phyloP scores from a whole-genome alignment of 1,140 invertebrate species.

The Drosophila jambulina region DNA sequence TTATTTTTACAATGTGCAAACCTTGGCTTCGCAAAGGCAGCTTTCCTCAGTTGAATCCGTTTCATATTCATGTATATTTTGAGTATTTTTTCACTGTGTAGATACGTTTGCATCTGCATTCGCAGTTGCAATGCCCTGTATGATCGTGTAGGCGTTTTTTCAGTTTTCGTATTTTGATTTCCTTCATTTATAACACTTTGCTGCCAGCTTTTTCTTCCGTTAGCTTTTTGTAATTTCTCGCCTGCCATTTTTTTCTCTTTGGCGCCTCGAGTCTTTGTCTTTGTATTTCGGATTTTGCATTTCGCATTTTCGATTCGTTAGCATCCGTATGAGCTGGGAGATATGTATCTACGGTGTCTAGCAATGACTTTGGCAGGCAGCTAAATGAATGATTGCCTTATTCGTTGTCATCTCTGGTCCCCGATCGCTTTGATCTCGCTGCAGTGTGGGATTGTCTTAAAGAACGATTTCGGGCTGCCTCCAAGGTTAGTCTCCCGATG shows the following conservation, averaged over 20 bases:
- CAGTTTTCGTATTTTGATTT: constrained; percentile 59
- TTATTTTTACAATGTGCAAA: not conserved
- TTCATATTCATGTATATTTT: not conserved
- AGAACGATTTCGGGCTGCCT: constrained; percentile 36
- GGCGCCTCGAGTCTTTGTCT: constrained; percentile 60
- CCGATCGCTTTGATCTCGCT: constrained; percentile 49
- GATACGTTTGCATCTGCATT: constrained; percentile 13
- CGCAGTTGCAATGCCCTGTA: constrained; percentile 27
- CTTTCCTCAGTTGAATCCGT: not conserved
- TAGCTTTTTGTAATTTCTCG: constrained; percentile 63
- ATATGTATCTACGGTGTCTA: constrained; percentile 66
- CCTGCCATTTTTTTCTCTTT: constrained; percentile 43
- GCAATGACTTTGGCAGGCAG: constrained; percentile 54
- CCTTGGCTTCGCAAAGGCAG: no score
- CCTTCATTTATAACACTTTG: constrained; percentile 69
- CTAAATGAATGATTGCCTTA: constrained; percentile 70
- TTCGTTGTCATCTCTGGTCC: constrained; percentile 49
- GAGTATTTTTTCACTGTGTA: not conserved
- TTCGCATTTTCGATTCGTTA: constrained; percentile 40
- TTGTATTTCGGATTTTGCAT: constrained; percentile 15
- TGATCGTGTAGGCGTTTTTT: constrained; percentile 60
- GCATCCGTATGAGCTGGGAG: constrained; percentile 32
- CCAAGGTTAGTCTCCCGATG: constrained; percentile 30
- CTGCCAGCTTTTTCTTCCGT: constrained; percentile 67
- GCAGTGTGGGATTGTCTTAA: constrained; percentile 37